A percentile compares a stretch with the other conserved stretches of the same genome.
Conservation (phyloP, 2,113 vertebrate species). For the Dolichotis patagonum region DNA sequence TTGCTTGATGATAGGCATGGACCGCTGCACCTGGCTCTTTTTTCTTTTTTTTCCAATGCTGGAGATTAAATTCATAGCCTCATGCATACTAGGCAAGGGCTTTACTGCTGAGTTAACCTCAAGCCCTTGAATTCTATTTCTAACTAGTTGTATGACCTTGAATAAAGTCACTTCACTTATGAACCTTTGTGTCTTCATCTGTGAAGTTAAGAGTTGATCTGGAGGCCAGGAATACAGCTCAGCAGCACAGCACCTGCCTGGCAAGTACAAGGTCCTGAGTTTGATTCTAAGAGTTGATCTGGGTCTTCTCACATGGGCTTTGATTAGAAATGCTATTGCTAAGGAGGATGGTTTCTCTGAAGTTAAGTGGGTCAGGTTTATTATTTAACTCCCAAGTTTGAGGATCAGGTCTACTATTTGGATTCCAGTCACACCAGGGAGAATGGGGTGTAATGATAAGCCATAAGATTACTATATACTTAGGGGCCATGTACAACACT, state of each 20-base stretch:
- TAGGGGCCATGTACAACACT: not conserved
- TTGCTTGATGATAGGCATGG: not conserved
- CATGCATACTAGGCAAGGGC: not conserved
- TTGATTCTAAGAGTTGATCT: too few relatives aligned
- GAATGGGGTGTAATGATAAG: not conserved
- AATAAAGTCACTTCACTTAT: conserved; percentile 38
- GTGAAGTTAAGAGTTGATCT: conserved; percentile 27
- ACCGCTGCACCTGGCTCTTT: not conserved
- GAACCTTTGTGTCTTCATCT: conserved; percentile 26
- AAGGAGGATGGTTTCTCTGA: conserved; percentile 14
- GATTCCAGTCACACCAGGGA: not conserved
- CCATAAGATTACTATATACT: not conserved
- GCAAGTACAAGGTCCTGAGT: too few relatives aligned
- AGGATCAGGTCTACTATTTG: conserved; percentile 34
- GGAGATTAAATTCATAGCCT: not conserved
- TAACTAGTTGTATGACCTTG: conserved; percentile 56
- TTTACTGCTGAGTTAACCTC: not conserved
- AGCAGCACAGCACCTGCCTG: too few relatives aligned
- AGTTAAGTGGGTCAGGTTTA: conserved; percentile 36
- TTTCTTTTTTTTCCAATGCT: not conserved
- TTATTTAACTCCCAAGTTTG: conserved; percentile 18
- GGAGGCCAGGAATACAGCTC: too few relatives aligned
- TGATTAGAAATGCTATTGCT: conserved; percentile 38
- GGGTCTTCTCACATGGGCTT: not conserved
- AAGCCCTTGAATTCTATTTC: not conserved